phyloP scores from a whole-genome alignment of 2,888 invertebrate genomes.

The Panzeria rudis region DNA sequence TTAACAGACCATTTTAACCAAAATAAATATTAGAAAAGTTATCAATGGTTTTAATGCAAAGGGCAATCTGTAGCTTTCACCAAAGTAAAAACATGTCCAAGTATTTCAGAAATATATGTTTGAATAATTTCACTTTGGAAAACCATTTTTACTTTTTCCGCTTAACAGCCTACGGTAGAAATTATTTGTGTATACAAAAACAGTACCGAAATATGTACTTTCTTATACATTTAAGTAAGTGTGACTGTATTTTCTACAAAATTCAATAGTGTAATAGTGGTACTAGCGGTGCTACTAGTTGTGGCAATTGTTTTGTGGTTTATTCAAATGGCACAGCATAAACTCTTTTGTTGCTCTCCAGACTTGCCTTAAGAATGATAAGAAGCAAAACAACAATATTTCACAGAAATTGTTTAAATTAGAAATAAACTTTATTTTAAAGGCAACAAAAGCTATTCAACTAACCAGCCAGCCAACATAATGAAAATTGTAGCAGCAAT shows the following conservation, averaged over 20 bases:
- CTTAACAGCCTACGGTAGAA: constrained; percentile 26
- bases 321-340: constrained; percentile 18
- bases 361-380: constrained; percentile 51
- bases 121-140: too few relatives aligned
- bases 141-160: too few relatives aligned
- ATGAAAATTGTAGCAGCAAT: constrained; percentile 2
- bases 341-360: constrained; percentile 18
- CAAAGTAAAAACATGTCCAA: too few relatives aligned
- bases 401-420: constrained; percentile 49
- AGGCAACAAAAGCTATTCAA: constrained; percentile 49
- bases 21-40: too few relatives aligned
- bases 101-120: too few relatives aligned
- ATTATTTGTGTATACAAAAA: constrained; percentile 1
- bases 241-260: constrained; percentile 47
- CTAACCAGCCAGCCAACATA: constrained; percentile 4
- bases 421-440: constrained; percentile 51
- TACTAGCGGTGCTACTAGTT: constrained; percentile 12
- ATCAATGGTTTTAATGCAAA: too few relatives aligned
- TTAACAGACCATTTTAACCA: too few relatives aligned
- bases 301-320: constrained; percentile 31
- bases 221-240: constrained; percentile 45
- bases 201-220: constrained; percentile 4
- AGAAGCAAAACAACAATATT: constrained; percentile 53
- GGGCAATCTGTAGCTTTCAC: too few relatives aligned
- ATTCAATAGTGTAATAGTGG: constrained; percentile 23